These are phyloP conservation scores for Rhynchomys soricoides DNA, from an alignment of 2,113 vertebrate species.

Conservation along the genomic window DNA sequence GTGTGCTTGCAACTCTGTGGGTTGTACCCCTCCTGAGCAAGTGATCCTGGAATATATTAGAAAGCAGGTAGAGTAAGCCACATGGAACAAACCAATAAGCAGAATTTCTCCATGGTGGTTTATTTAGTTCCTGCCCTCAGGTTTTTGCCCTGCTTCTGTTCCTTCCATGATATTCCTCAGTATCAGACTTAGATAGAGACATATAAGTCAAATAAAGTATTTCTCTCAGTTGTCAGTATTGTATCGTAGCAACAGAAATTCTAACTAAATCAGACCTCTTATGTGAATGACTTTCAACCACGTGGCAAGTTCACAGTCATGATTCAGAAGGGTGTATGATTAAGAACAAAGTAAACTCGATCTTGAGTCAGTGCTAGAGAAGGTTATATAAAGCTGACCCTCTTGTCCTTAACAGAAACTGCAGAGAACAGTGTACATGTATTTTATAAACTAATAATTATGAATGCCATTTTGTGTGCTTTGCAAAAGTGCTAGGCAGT, in stretches of 20 bases:
- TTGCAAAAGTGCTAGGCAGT: slow-evolving; percentile 67
- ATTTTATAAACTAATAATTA: slow-evolving; percentile 45
- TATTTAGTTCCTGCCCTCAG: background rate
- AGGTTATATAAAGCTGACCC: slow-evolving; percentile 21
- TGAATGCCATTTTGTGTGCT: slow-evolving; percentile 33
- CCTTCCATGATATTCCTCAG: background rate
- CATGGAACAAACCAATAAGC: background rate
- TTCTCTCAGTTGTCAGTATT: background rate
- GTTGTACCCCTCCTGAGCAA: background rate
- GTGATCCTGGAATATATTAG: background rate
- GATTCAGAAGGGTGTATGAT: background rate
- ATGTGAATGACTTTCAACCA: background rate
- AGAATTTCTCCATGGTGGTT: background rate
- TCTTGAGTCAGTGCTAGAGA: slow-evolving; percentile 21
- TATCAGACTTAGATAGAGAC: background rate
- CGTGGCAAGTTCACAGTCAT: background rate
- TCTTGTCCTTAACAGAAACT: slow-evolving; percentile 15
- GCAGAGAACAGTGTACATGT: background rate
- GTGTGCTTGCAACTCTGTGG: background rate
- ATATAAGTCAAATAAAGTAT: background rate
- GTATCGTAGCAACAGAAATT: background rate
- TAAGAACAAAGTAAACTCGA: background rate
- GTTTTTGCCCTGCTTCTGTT: background rate
- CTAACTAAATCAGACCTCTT: background rate
- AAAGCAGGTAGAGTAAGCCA: background rate